A percentile compares a stretch with the other conserved stretches of the same genome.
These are phyloP conservation scores for Hestina assimilis DNA, from an alignment of 1,140 invertebrate species.

Conservation along the genomic window DNA sequence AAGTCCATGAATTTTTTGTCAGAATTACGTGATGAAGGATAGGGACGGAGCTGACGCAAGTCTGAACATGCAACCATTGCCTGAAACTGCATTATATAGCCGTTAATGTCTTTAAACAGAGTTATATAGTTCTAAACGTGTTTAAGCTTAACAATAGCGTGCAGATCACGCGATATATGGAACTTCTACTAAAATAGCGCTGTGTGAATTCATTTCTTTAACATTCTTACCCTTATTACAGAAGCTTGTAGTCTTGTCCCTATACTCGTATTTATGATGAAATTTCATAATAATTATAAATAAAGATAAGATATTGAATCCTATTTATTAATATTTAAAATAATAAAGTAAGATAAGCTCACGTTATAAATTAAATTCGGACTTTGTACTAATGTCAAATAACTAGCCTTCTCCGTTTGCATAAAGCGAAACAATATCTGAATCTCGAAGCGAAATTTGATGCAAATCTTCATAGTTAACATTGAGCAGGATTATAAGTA, in stretches of 20 bases:
- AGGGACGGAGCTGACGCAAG: no score
- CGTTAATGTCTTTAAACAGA: not conserved
- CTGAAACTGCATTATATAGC: no score
- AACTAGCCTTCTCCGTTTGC: not conserved
- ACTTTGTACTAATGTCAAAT: not conserved
- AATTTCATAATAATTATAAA: not conserved
- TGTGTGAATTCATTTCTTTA: conserved; percentile 32
- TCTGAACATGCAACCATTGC: not conserved
- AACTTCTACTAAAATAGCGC: not conserved
- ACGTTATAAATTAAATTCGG: not conserved
- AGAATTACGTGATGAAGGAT: no score
- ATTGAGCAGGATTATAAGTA: not conserved
- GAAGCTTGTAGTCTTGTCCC: conserved; percentile 25
- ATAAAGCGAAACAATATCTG: not conserved
- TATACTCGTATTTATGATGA: not conserved
- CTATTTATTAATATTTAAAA: not conserved
- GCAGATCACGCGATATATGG: conserved; percentile 6
- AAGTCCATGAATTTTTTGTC: no score
- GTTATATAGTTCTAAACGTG: conserved; percentile 6
- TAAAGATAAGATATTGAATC: not conserved
- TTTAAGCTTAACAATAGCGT: conserved; percentile 22
- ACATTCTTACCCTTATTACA: conserved; percentile 44
- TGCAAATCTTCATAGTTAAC: not conserved
- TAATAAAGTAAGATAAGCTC: not conserved
- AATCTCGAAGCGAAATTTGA: not conserved